Conservation (phyloP, 2,113 vertebrate species). For the Xiphias gladius region DNA sequence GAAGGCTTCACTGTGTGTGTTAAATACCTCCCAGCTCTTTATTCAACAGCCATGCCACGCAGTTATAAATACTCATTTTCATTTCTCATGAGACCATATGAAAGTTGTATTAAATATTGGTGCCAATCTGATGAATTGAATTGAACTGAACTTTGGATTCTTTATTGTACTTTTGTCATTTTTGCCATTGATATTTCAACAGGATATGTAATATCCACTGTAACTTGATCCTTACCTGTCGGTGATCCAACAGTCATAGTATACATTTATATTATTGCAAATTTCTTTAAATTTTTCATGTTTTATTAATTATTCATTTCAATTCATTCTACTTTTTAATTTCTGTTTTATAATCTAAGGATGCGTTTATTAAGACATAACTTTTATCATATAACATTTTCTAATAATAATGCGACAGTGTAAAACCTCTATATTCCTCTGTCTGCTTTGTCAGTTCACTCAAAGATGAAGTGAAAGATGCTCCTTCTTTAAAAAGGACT, state of each 20-base stretch:
- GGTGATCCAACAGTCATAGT: neutral
- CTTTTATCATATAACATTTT: neutral
- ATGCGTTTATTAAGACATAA: neutral
- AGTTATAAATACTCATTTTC: slow-evolving; percentile 3
- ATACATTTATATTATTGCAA: neutral
- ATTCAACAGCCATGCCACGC: slow-evolving; percentile 7
- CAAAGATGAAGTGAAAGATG: neutral
- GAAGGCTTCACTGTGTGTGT: slow-evolving; percentile 39
- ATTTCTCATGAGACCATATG: neutral
- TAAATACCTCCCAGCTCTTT: slow-evolving; percentile 44
- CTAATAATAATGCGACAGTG: neutral
- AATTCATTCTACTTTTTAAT: neutral
- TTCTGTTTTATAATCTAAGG: too few species aligned
- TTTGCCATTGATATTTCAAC: neutral
- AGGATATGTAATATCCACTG: neutral
- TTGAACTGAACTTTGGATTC: too few species aligned
- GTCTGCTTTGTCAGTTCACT: neutral
- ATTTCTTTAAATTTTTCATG: neutral
- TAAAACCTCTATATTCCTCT: neutral
- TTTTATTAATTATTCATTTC: too few species aligned
- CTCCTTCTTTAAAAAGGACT: neutral
- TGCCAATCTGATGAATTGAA: neutral
- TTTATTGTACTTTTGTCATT: neutral
- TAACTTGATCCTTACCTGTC: neutral
- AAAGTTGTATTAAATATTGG: neutral